Conservation (phyloP, 2,797 vertebrate species). For the Eospalax fontanierii region DNA sequence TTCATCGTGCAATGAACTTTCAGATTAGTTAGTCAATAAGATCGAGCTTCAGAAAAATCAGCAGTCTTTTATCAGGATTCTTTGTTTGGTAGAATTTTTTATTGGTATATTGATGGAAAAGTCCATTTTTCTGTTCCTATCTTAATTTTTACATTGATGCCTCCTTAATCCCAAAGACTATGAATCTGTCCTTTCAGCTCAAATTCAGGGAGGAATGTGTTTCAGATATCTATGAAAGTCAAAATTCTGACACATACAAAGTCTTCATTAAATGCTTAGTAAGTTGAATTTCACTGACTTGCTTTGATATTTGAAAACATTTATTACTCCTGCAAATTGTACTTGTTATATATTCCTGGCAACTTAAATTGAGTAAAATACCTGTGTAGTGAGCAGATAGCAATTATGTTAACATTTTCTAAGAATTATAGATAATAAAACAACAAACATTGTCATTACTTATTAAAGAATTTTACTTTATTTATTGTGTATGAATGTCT, state of each 20-base stretch:
- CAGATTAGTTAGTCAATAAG: background rate
- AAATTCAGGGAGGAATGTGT: background rate
- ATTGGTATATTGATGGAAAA: background rate
- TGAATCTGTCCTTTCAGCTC: background rate
- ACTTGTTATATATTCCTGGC: background rate
- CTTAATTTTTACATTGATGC: slow-evolving; percentile 9
- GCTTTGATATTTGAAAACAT: background rate
- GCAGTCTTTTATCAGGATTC: background rate
- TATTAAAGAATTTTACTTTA: background rate
- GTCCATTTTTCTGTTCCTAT: background rate
- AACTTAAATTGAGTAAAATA: slow-evolving; percentile 31
- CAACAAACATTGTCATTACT: background rate
- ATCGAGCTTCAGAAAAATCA: background rate
- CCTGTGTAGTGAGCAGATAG: background rate
- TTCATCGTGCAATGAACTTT: background rate
- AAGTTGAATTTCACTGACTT: slow-evolving; percentile 11
- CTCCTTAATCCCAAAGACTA: background rate
- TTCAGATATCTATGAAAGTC: background rate
- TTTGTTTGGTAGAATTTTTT: background rate
- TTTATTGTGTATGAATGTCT: no score
- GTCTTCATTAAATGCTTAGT: background rate
- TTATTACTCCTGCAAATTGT: slow-evolving; percentile 40
- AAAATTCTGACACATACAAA: background rate
- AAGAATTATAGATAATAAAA: slow-evolving; percentile 21
- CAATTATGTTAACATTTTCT: background rate